These are phyloP conservation scores for Homalodisca vitripennis DNA, from an alignment of 1,140 invertebrate genomes.

Conservation along the genomic window DNA sequence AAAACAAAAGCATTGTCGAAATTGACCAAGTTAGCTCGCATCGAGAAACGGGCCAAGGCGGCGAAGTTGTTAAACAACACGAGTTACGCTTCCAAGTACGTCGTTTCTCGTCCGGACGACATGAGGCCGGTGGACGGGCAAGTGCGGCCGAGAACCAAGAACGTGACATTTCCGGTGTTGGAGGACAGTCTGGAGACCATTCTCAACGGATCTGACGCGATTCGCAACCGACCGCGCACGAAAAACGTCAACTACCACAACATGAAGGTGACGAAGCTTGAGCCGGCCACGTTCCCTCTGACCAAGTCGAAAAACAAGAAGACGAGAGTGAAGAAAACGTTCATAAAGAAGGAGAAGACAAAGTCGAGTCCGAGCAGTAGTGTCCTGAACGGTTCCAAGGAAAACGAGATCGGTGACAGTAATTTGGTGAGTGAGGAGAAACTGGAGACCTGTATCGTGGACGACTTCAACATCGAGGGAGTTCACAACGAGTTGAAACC, in stretches of 20 bases:
- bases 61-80: conserved; percentile 38
- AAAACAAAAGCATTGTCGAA: conserved; percentile 57
- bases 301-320: conserved; percentile 38
- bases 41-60: conserved; percentile 38
- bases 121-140: conserved; percentile 23
- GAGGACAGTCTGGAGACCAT: conserved; percentile 39
- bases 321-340: conserved; percentile 19
- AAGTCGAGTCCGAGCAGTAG: conserved; percentile 21
- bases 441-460: conserved; percentile 38
- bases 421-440: conserved; percentile 32
- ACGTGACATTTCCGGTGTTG: conserved; percentile 43
- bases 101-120: conserved; percentile 43
- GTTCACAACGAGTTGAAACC: conserved; percentile 30
- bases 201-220: conserved; percentile 49
- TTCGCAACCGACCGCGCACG: conserved; percentile 57
- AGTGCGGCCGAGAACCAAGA: conserved; percentile 36
- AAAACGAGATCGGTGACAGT: conserved; percentile 21
- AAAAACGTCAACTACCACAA: conserved; percentile 63
- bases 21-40: conserved; percentile 56
- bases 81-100: conserved; percentile 36
- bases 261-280: conserved; percentile 50
- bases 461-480: conserved; percentile 38
- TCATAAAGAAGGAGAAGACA: conserved; percentile 21
- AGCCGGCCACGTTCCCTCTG: conserved; percentile 51
- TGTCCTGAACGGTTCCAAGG: conserved; percentile 24